Percentiles rank a stretch among this genome's conserved stretches.
Evolutionary conservation across 2,797 vertebrate genomes (phyloP).

Genomic region (Fistularia commersonii): DNA sequence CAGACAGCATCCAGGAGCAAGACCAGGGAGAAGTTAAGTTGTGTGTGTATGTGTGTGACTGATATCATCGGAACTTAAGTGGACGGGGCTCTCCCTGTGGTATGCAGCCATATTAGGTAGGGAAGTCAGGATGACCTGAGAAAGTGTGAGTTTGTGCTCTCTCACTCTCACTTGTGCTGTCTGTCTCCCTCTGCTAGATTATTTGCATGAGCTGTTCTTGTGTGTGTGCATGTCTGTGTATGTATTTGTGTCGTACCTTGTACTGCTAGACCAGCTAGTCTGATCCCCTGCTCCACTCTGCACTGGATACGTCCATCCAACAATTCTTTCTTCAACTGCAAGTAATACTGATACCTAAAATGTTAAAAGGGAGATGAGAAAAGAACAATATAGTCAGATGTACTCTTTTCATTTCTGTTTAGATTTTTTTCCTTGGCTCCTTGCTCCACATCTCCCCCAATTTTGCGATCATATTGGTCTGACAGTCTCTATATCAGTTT

Average conservation of each 20-base stretch:
- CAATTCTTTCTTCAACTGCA: slow-evolving; percentile 94
- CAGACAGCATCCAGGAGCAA: slow-evolving; percentile 60
- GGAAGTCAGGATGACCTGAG: slow-evolving; percentile 66
- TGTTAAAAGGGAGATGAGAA: not conserved
- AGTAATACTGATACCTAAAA: slow-evolving; percentile 95
- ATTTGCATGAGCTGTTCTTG: slow-evolving; percentile 39
- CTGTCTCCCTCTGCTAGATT: slow-evolving; percentile 35
- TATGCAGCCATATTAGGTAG: slow-evolving; percentile 76
- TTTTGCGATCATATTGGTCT: no score
- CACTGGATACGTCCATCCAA: slow-evolving; percentile 88
- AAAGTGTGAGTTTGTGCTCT: slow-evolving; percentile 59
- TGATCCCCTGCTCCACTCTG: slow-evolving; percentile 86
- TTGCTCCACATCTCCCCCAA: no score
- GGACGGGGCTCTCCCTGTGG: slow-evolving; percentile 60
- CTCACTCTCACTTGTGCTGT: slow-evolving; percentile 35
- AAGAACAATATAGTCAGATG: not conserved
- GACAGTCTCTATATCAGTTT: no score
- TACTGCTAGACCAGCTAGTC: slow-evolving; percentile 90
- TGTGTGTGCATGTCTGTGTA: slow-evolving; percentile 6
- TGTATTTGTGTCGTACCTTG: slow-evolving; percentile 78
- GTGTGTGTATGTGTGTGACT: slow-evolving; percentile 44
- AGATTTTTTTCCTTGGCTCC: no score
- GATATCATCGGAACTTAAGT: slow-evolving; percentile 71
- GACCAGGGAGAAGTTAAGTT: slow-evolving; percentile 17
- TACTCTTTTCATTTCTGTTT: no score